Conservation (phyloP, 2,113 vertebrate genomes). For the Prinia subflava region DNA sequence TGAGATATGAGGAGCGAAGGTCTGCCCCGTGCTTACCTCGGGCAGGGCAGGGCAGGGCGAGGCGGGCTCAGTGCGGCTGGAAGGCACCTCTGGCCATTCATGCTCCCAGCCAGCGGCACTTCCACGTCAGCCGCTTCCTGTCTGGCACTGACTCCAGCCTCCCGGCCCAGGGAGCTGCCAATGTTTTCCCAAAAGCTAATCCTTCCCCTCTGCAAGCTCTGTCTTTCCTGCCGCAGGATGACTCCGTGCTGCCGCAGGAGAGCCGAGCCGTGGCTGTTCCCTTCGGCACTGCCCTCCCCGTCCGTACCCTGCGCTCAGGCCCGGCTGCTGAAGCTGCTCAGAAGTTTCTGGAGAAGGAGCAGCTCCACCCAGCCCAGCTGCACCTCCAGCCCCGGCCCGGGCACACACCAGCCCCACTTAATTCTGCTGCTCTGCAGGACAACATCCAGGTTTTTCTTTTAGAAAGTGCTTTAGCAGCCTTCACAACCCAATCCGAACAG, state of each 20-base stretch:
- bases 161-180: neutral
- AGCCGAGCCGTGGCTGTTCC: fast-evolving
- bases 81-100: neutral
- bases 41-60: neutral
- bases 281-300: fast-evolving
- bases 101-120: neutral
- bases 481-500: neutral
- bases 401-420: neutral
- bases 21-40: neutral
- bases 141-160: neutral
- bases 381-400: neutral
- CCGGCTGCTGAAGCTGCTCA: neutral
- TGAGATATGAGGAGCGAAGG: fast-evolving
- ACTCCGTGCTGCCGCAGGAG: neutral
- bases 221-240: neutral
- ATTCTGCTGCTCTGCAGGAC: neutral
- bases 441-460: neutral
- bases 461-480: neutral
- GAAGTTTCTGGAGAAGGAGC: neutral
- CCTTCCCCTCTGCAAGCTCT: neutral
- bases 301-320: fast-evolving
- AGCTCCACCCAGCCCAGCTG: neutral
- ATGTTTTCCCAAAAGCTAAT: neutral
- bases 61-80: neutral
- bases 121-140: constrained; percentile 44